Evolutionary conservation across 2,113 vertebrate species (phyloP), one percentile per base, ranked within the genome.

Genomic region (Perca fluviatilis): DNA sequence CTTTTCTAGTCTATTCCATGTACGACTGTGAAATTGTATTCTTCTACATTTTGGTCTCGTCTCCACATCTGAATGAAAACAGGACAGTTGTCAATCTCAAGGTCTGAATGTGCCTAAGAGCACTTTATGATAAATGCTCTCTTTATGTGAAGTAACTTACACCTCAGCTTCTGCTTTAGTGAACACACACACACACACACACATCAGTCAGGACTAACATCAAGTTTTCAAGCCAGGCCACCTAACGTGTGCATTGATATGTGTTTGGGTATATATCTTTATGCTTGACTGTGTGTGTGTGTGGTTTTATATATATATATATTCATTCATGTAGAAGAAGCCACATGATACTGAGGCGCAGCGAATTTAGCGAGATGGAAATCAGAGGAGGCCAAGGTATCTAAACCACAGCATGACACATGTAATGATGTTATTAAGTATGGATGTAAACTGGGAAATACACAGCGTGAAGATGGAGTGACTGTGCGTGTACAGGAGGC

Each of bases 361-460:
- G 46, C 5, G 4, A 40, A 73, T 69, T 50, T 36, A 58, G 25
- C 0, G 0, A 46, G 21, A 76, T 68, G 57, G 27, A 79, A 89
- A 76, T 86, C 72, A 74, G 62, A 68, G 25, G 79, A 16, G 14
- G 71, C 30, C 19, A 10, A 72, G 54, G 58, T 49, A 19, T 1
- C 27, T 62, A 65, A 50, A 30, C 43, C 81, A 19, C 82, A 82
- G 88, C 70, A n/a, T 15, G 47, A 61, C n/a, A 36, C 18, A 18
- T 49, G 40, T 64, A 86, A 87, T 64, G 58, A 79, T 56, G 78
- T 27, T 74, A 58, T 74, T 77, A 61, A 61, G 33, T 36, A 12
- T 21, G 21, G 16, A 66, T 36, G 51, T 15, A 63, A 68, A 43
- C 54, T 51, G 63, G 30, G 53, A 80, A 27, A 62, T 53, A 18